Percentiles rank a stretch among this genome's conserved stretches.
These are phyloP conservation scores for Sipha maydis DNA, from an alignment of 2,888 invertebrate genomes.

Conservation along the genomic window DNA sequence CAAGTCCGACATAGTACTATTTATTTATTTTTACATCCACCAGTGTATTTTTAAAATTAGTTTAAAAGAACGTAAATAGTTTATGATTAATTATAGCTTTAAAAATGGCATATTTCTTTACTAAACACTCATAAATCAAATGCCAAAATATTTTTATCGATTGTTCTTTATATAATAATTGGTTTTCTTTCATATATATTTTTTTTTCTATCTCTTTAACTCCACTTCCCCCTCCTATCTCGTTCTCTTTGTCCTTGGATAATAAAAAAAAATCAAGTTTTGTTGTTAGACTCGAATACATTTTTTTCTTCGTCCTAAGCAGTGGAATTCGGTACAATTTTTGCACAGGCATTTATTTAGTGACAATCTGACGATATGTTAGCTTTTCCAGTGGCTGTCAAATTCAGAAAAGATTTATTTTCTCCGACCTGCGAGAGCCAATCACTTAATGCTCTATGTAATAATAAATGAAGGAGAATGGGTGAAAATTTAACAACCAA, in stretches of 20 bases:
- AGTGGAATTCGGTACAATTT: constrained; percentile 13
- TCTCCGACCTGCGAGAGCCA: constrained; percentile 13
- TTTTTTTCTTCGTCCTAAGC: background rate
- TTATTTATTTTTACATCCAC: background rate
- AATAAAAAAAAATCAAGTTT: constrained; percentile 23
- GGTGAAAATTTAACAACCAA: constrained; percentile 55
- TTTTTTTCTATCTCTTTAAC: background rate
- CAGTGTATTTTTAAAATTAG: background rate
- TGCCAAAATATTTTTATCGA: constrained; percentile 8
- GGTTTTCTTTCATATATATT: constrained; percentile 16
- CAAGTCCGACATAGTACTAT: background rate
- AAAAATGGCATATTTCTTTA: background rate
- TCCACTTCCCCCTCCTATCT: background rate
- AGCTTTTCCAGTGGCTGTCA: constrained; percentile 13
- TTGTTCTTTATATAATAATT: constrained; percentile 32
- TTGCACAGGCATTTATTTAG: constrained; percentile 20
- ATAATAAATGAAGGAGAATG: background rate
- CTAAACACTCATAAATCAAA: background rate
- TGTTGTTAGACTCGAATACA: background rate
- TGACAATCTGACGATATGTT: constrained; percentile 40
- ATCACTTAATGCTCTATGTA: constrained; percentile 15
- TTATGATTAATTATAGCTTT: background rate
- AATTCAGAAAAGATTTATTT: constrained; percentile 50
- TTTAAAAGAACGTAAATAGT: background rate
- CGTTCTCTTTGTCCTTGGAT: background rate